phyloP scores from a whole-genome alignment of 2,113 vertebrate genomes.

The Rhea americana region DNA sequence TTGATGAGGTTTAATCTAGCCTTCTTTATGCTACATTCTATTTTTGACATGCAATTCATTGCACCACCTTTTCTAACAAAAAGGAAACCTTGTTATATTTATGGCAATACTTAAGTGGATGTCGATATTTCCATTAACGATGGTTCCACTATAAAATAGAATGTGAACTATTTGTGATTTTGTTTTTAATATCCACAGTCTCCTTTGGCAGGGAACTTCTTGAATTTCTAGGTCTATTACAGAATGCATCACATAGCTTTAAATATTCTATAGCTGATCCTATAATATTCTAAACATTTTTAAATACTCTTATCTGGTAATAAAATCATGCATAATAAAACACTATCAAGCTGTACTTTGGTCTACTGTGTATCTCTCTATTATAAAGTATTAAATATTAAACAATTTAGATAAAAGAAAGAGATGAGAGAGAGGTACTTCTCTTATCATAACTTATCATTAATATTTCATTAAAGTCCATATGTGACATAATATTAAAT shows the following conservation, averaged over 20 bases:
- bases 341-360: constrained; percentile 29
- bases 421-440: constrained; percentile 29
- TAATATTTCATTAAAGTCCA: constrained; percentile 63
- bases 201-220: neutral
- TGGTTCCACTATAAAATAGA: neutral
- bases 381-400: constrained; percentile 60
- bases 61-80: neutral
- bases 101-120: neutral
- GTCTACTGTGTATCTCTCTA: constrained; percentile 38
- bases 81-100: neutral
- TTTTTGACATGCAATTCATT: neutral
- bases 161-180: neutral
- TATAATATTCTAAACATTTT: constrained; percentile 44
- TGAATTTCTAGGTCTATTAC: neutral
- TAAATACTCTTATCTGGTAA: constrained; percentile 32
- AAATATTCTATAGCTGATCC: constrained; percentile 3
- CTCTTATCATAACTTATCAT: constrained; percentile 47
- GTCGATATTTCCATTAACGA: neutral
- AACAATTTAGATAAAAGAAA: constrained; percentile 54
- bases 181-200: neutral
- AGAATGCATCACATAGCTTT: neutral
- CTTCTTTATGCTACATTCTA: neutral
- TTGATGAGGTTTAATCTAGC: neutral
- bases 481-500: constrained; percentile 42
- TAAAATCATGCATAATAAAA: constrained; percentile 58